Conservation (phyloP, 2,888 invertebrate species). For the Scaptomyza polygonia region DNA sequence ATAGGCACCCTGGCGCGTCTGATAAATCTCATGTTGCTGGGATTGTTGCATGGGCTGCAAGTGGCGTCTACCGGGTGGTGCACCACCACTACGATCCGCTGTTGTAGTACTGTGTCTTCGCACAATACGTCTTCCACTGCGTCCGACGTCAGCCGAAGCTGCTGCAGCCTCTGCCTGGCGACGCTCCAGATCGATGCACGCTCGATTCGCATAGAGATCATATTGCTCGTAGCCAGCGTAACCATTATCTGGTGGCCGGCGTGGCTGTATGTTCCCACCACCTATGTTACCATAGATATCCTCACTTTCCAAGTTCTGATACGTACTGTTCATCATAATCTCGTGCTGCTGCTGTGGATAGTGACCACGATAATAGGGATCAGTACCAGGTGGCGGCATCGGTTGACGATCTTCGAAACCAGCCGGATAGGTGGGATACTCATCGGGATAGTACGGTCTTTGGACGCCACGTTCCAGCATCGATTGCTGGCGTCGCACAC, state of each 20-base stretch:
- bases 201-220: constrained; percentile 84
- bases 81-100: constrained; percentile 79
- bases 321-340: constrained; percentile 81
- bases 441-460: constrained; percentile 83
- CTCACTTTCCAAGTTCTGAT: constrained; percentile 83
- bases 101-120: constrained; percentile 84
- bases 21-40: constrained; percentile 75
- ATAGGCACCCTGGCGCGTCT: constrained; percentile 82
- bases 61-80: constrained; percentile 55
- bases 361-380: constrained; percentile 67
- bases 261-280: constrained; percentile 44
- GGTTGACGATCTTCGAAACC: constrained; percentile 75
- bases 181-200: constrained; percentile 83
- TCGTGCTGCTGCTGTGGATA: constrained; percentile 66
- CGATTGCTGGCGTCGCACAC: constrained; percentile 83
- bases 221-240: constrained; percentile 75
- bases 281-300: constrained; percentile 83
- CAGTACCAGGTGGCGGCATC: constrained; percentile 47
- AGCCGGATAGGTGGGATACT: constrained; percentile 83
- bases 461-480: constrained; percentile 83
- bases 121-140: constrained; percentile 77
- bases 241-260: constrained; percentile 56
- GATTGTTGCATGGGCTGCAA: constrained; percentile 44
- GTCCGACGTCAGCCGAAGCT: constrained; percentile 48
- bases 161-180: constrained; percentile 79